Evolutionary conservation across 2,797 vertebrate species (phyloP), one percentile per base, ranked within the genome.

Genomic region (Acipenser oxyrinchus): DNA sequence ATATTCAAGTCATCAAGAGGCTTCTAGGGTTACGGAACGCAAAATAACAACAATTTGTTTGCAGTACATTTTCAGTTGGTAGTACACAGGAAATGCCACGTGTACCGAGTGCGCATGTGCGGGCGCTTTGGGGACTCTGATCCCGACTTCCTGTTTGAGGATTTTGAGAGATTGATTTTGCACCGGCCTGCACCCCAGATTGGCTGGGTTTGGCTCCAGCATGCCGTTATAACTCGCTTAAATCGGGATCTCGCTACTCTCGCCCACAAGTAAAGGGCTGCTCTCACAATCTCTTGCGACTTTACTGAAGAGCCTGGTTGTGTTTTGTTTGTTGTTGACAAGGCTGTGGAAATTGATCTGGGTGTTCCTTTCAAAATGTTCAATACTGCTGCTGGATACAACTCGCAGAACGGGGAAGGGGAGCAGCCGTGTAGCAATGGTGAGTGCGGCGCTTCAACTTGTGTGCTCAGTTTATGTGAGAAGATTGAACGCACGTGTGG

Each of bases 71-170:
- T 50, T 1, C 76, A 75, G 72, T 12, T 8, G 1, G 48, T 9
- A 55, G 77, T 62, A 70, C 82, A 85, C 91, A 72, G 95, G 95
- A 98, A 97, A 88, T 98, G 95, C 95, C 95, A 98, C 95, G 95
- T 97, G 95, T 96, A 92, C 83, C 79, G 48, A 90, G 71, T 89
- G 93, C 95, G 95, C 93, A 84, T 95, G 95, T 89, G 83, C 86
- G 65, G 70, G 72, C 64, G 76, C 59, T 49, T 51, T 49, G 53
- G 51, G 15, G 73, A 77, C 75, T 82, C 83, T 84, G 84, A 85
- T 83, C 78, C 80, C 76, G 69, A 80, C 81, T 90, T 91, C 89
- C 89, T 81, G 84, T 79, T 80, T 77, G 77, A 85, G 77, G 79
- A 77, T 80, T 75, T 78, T 62, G 72, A 78, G 52, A 75, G 75